Conservation (phyloP, 2,888 invertebrate species). For the Parasteatoda lunata region DNA sequence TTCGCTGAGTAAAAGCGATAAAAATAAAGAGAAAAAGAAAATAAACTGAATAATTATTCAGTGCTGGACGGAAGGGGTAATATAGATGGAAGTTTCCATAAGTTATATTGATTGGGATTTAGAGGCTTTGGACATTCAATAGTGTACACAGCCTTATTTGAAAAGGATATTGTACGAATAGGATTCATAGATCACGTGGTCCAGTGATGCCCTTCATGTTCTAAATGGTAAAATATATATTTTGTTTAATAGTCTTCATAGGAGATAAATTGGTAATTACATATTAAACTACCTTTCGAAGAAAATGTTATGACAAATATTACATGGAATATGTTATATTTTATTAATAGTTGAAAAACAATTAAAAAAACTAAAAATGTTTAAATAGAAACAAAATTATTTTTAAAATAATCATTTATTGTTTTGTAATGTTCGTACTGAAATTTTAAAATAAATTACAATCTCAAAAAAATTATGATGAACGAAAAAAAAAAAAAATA, state of each 20-base stretch:
- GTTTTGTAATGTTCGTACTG: too few species aligned
- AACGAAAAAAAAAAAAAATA: too few species aligned
- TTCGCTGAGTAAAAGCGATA: constrained; percentile 11
- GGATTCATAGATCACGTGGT: constrained; percentile 60
- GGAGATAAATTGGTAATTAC: too few species aligned
- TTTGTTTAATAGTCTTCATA: background rate
- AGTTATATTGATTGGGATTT: constrained; percentile 1
- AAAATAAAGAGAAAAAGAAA: constrained; percentile 26
- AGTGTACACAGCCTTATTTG: constrained; percentile 12
- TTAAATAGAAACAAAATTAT: too few species aligned
- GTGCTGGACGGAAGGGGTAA: background rate
- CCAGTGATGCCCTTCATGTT: constrained; percentile 37
- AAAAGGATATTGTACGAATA: constrained; percentile 48
- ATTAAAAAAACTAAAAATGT: too few species aligned
- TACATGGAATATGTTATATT: too few species aligned
- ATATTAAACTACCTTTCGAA: too few species aligned
- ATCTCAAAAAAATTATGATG: too few species aligned
- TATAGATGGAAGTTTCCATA: background rate
- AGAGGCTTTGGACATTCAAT: constrained; percentile 13
- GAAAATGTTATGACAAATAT: too few species aligned
- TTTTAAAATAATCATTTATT: too few species aligned
- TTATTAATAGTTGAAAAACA: too few species aligned
- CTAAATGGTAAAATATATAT: constrained; percentile 11
- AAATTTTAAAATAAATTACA: too few species aligned
- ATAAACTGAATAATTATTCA: constrained; percentile 13